Evolutionary conservation across 1,140 invertebrate genomes (phyloP), one percentile per base, ranked within the genome.

Genomic region (Tribolium madens): DNA sequence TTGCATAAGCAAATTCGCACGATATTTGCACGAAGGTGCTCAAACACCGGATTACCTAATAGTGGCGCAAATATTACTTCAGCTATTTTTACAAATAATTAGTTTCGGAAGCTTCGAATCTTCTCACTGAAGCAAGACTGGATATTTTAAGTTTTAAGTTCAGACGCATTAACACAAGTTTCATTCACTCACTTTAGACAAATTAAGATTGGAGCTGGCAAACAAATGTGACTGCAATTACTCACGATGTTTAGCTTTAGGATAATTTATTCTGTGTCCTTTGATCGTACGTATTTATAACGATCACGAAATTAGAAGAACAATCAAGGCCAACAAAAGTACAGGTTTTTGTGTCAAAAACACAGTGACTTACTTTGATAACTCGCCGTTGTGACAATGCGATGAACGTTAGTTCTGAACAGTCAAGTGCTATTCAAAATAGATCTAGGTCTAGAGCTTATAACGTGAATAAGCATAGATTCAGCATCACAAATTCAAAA

Each of bases 61-160:
- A 26, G 21, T 26, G 21, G 21, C 21, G 21, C 21, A 5, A 26
- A 26, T 26, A 26, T 26, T 26, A 3, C 21, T 26, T 31, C n/a
- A 18, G 17, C 26, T 80, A 80, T 80, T 80, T 80, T 80, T 78
- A 78, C 78, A 80, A 80, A 80, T 80, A 80, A 80, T 80, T 80
- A 80, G 76, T 80, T 80, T 80, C 79, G 79, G 79, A 80, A 80
- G 79, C 75, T 78, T 36, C 33, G 46, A 42, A 77, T 57, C 76
- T 21, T 12, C 15, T 14, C 46, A 17, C 64, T 42, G 75, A 60
- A n/a, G 31, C 74, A 64, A 2, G 57, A 17, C 31, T 6, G 57
- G 17, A 12, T 64, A 64, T 64, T 64, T 64, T 64, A 36, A 33
- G 26, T 64, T 64, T 64, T 64, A 36, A 33, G 26, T 33, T 13